phyloP scores from a whole-genome alignment of 2,888 invertebrate species.

The Graphium colonna region DNA sequence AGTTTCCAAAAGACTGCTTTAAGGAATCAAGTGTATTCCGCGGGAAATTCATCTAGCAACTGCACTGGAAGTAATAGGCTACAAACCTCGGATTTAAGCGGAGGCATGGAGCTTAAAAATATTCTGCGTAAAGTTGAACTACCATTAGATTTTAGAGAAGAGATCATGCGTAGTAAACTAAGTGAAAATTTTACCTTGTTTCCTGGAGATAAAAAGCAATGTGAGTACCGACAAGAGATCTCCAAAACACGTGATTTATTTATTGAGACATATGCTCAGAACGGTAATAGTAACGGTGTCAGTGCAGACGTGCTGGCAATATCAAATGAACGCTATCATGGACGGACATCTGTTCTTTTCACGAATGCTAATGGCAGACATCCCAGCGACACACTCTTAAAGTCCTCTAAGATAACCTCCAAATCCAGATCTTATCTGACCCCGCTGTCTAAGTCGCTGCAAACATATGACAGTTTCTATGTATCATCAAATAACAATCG shows the following conservation, averaged over 20 bases:
- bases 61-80: constrained; percentile 24
- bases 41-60: background rate
- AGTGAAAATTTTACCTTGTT: constrained; percentile 42
- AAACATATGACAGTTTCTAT: background rate
- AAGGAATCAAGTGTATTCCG: too few species aligned
- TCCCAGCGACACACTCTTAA: constrained; percentile 45
- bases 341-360: constrained; percentile 60
- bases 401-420: constrained; percentile 39
- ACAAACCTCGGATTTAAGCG: constrained; percentile 45
- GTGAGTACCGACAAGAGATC: constrained; percentile 61
- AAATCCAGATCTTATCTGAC: constrained; percentile 25
- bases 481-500: background rate
- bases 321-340: constrained; percentile 63
- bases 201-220: constrained; percentile 52
- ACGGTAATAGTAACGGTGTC: constrained; percentile 70
- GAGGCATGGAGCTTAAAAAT: constrained; percentile 37
- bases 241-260: constrained; percentile 70
- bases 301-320: constrained; percentile 66
- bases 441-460: constrained; percentile 28
- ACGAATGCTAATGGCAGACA: constrained; percentile 65
- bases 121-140: constrained; percentile 33
- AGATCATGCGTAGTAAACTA: constrained; percentile 40
- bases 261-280: constrained; percentile 70
- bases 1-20: too few species aligned
- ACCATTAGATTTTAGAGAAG: constrained; percentile 40